A percentile compares a stretch with the other conserved stretches of the same genome.
These are phyloP conservation scores for Drosophila elegans DNA, from an alignment of 1,140 invertebrate genomes.

Conservation along the genomic window DNA sequence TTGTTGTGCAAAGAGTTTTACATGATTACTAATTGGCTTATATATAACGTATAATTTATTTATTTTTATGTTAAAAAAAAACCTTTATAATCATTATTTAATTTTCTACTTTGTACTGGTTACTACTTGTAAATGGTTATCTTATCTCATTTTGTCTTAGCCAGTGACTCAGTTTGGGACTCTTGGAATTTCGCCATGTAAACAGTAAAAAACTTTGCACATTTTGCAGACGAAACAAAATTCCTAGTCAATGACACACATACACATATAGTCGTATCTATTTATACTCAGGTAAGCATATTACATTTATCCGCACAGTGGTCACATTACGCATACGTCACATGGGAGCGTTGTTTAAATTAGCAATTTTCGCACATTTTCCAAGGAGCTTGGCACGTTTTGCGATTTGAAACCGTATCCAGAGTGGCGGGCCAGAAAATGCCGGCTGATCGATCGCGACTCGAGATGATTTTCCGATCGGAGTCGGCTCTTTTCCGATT, in stretches of 20 bases:
- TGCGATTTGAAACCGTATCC: conserved; percentile 70
- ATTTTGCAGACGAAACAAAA: conserved; percentile 28
- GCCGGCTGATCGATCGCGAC: conserved; percentile 41
- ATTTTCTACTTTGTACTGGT: too few relatives aligned
- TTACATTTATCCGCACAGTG: conserved; percentile 35
- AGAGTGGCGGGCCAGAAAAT: conserved; percentile 37
- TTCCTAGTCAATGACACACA: conserved; percentile 46
- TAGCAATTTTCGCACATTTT: conserved; percentile 53
- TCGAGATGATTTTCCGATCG: conserved; percentile 17
- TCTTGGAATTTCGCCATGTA: conserved; percentile 30
- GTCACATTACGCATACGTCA: conserved; percentile 55
- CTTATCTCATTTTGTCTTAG: conserved; percentile 18
- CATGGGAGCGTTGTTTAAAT: conserved; percentile 36
- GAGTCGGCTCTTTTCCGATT: conserved; percentile 17
- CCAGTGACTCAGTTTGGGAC: conserved; percentile 12
- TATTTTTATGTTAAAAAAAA: not conserved
- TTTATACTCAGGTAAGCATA: conserved; percentile 12
- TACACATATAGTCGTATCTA: conserved; percentile 9
- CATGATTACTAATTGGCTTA: too few relatives aligned
- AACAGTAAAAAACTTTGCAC: conserved; percentile 33
- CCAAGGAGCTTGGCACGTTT: conserved; percentile 7
- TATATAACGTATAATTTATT: too few relatives aligned
- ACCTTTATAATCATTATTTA: too few relatives aligned
- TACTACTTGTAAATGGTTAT: conserved; percentile 4
- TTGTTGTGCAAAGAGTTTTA: conserved; percentile 15